Base-by-base conservation (phyloP, 2,797 vertebrate species). In the Periparus ater region DNA sequence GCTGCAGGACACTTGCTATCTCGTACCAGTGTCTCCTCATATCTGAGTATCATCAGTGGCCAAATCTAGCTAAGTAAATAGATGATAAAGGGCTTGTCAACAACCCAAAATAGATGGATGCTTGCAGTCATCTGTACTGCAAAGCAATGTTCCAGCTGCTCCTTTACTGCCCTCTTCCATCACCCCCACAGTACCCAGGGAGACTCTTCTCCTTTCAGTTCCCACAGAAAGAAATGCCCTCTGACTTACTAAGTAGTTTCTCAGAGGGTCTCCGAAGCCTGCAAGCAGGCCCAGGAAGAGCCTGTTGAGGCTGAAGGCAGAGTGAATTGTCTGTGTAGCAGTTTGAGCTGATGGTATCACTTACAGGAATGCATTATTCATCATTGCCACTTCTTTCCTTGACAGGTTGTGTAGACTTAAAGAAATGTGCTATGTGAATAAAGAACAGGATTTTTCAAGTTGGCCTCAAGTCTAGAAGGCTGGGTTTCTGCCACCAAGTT, bases 391-490 rank as follows among this genome's bases (percentile, higher is more conserved):
- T 93, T 97, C 79, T 81, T 95, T 53, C 55, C 34, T 61, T 90
- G 73, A 61, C 88, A 82, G 42, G 65, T 91, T 76, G 57, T 75
- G 10, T 66, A 87, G 80, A 57, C 76, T 89, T 91, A 67, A 70
- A 88, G 78, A 84, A 96, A 54, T 91, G 61, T 82, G 38, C 80
- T 91, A 29, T 88, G 61, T 97, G 95, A 95, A 94, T 95, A 96
- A 96, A 88, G 82, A 91, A n/a, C 47, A 86, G 74, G 29, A 12
- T 83, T 78, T 96, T 95, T 71, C 60, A 74, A 74, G 68, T 14
- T 93, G 30, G 30, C 61, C 54, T 92, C 16, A 9, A 87, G 55
- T 79, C 60, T 77, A 48, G 66, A 57, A 92, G 63, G 30, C 82
- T 93, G 63, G 6, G 18, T 71, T 95, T 93, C 62, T 85, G 42